Evolutionary conservation across 2,113 vertebrate species (phyloP), one percentile per base, ranked within the genome.

Genomic region (Otis tarda): DNA sequence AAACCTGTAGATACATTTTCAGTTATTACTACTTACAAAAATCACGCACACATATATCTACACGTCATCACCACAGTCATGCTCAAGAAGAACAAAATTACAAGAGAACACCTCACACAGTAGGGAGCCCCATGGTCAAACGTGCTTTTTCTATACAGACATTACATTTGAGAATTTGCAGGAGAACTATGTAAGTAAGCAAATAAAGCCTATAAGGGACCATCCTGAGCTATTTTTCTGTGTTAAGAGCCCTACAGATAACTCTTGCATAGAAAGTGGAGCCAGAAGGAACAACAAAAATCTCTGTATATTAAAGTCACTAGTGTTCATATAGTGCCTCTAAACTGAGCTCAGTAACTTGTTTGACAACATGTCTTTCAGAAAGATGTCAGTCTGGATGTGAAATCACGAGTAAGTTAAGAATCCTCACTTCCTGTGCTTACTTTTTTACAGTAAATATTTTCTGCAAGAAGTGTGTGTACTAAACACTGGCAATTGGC

Each of bases 211-310:
- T 78, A 61, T 57, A 61, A 91, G 90, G 82, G 70, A 86, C 37
- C 68, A 85, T 70, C 87, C 74, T 11, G 90, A 80, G 89, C 74
- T 91, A 59, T 87, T 93, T 88, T 85, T 85, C 89, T 67, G 28
- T 49, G 50, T 83, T 85, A 95, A 76, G 63, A 93, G 87, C 61
- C 71, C 75, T 74, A 77, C 67, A 85, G 93, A 89, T 60, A 93
- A 89, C 81, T 95, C 70, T 79, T 93, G 93, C 94, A 96, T 74
- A 91, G 82, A 61, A 87, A 87, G 78, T 33, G 45, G 83, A 45
- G 87, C 93, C 93, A 96, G 92, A 94, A 95, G 87, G 92, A 90
- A 91, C 91, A 95, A 93, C 77, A 95, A 95, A 89, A 96, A 79
- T 53, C 69, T 63, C 87, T 76, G 69, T 91, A 37, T 50, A 91